Base-by-base conservation (phyloP, 2,113 vertebrate genomes). In the Coregonus clupeaformis region DNA sequence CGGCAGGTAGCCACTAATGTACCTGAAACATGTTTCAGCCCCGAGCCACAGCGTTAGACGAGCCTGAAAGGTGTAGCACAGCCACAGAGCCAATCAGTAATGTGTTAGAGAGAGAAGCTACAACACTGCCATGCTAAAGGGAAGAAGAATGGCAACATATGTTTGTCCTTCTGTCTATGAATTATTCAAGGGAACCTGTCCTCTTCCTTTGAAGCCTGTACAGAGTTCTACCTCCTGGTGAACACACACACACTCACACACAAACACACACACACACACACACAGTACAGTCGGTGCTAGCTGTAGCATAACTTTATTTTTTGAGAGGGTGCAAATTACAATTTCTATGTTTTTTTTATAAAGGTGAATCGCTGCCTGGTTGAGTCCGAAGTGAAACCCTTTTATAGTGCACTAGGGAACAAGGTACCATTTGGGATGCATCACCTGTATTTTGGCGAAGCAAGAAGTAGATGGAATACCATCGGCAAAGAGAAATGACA, bases 161-260 rank as follows among this genome's bases (percentile, higher is more conserved):
- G 86, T 82, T 86, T 78, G 74, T 83, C 83, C 78, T 81, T 74
- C 81, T 83, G 78, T 70, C 72, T 79, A 82, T 85, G 76, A 88
- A 89, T 90, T 80, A 91, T 89, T 82, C 30, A 72, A 68, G 82
- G 49, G 30, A 84, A 72, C 75, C 72, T 83, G 77, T 86, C 86
- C 68, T 74, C 72, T 85, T 77, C 73, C 73, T 76, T 88, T 73
- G 74, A 69, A 59, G 9, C 22, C 55, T 49, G 70, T 77, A 57
- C 11, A 45, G 66, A 69, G 67, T 79, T 66, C 60, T 64, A 59
- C 77, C 74, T 68, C 71, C 79, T 57, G 22, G 6, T n/a, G 22
- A 25, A 63, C 2, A 63, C 9, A 52, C 7, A 52, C 9, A 52
- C 9, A 52, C 49, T 1, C 9, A 52, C 9, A 52, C 9, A 52